Conservation (phyloP, 2,888 invertebrate genomes). For the Siphlonurus alternatus region DNA sequence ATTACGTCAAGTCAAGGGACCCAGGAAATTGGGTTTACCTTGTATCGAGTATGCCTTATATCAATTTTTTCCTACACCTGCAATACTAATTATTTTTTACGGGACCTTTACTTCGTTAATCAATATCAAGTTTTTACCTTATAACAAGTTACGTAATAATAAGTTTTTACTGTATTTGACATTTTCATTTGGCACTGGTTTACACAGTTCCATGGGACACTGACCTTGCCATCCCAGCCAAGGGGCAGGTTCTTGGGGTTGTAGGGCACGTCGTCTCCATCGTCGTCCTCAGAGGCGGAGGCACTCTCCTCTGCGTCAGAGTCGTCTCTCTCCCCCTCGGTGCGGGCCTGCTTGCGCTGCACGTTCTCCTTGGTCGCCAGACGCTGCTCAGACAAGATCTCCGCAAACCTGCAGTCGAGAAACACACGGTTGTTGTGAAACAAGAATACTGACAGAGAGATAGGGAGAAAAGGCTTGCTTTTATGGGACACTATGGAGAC, state of each 20-base stretch:
- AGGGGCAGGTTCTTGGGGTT: constrained; percentile 98
- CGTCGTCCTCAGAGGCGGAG: constrained; percentile 56
- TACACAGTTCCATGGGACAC: no score
- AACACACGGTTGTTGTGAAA: constrained; percentile 9
- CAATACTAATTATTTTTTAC: no score
- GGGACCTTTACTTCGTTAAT: no score
- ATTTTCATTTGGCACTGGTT: no score
- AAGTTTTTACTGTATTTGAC: no score
- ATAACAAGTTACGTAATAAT: no score
- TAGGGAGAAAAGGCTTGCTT: not conserved
- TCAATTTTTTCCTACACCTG: no score
- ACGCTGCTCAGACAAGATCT: constrained; percentile 68
- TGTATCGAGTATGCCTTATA: no score
- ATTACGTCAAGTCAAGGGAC: no score
- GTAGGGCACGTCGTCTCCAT: constrained; percentile 85
- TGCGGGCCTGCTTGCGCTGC: constrained; percentile 91
- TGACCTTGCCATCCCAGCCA: constrained; percentile 94
- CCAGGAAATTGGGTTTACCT: no score
- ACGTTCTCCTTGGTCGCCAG: constrained; percentile 94
- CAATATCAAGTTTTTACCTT: no score
- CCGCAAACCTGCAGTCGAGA: constrained; percentile 61
- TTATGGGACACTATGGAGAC: not conserved
- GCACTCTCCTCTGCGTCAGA: constrained; percentile 80
- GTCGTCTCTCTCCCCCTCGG: constrained; percentile 82
- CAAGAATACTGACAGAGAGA: constrained; percentile 1